phyloP scores from a whole-genome alignment of 2,113 vertebrate species.

The Tricholaema leucomelas region DNA sequence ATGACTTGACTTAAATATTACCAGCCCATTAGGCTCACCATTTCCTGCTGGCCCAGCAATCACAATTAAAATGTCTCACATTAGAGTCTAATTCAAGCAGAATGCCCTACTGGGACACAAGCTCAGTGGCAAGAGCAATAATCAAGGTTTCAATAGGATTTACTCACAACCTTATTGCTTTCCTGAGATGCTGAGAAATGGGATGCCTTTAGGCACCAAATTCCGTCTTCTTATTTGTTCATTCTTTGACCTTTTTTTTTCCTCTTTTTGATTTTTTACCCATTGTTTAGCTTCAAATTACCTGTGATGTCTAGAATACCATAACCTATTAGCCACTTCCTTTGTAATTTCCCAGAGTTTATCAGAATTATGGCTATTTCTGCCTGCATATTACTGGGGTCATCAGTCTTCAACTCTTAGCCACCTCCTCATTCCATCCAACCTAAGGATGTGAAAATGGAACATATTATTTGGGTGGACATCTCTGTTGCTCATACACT shows the following conservation, averaged over 20 bases:
- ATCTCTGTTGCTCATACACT: neutral
- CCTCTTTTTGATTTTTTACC: neutral
- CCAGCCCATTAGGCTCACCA: neutral
- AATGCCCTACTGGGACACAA: neutral
- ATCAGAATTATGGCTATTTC: neutral
- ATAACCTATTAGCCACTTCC: neutral
- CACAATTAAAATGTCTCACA: slow-evolving; percentile 6
- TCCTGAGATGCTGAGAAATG: neutral
- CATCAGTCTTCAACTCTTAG: neutral
- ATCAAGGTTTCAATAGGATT: neutral
- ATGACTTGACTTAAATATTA: neutral
- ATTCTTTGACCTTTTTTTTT: neutral
- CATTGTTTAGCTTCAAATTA: neutral
- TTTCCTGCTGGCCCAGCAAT: slow-evolving; percentile 8
- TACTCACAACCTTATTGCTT: neutral
- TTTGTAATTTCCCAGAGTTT: neutral
- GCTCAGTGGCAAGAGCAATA: slow-evolving; percentile 19
- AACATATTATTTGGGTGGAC: slow-evolving; percentile 9
- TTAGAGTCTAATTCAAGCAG: slow-evolving; percentile 10
- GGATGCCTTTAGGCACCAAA: neutral
- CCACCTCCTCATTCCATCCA: neutral
- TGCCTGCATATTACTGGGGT: neutral
- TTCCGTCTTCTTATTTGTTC: neutral
- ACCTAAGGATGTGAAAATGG: neutral
- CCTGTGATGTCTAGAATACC: neutral